A percentile compares a stretch with the other conserved stretches of the same genome.
phyloP scores from a whole-genome alignment of 2,113 vertebrate species.

The Apus apus region DNA sequence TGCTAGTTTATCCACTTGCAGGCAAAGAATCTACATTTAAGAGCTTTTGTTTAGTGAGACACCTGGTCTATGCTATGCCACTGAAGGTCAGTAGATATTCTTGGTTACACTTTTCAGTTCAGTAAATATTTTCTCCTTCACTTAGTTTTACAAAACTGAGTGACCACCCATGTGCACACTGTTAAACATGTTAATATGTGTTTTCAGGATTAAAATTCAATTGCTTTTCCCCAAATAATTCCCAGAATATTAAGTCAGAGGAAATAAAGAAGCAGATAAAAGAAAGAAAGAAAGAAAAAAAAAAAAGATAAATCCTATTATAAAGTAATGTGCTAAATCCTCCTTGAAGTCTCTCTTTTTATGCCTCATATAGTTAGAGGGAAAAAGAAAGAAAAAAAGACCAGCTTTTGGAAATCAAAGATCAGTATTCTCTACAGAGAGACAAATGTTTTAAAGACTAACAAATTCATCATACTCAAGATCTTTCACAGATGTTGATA shows the following conservation, averaged over 20 bases:
- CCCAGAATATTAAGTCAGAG: background rate
- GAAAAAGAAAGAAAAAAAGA: background rate
- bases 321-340: background rate
- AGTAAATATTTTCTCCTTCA: background rate
- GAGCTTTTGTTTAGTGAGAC: background rate
- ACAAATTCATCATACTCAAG: conserved; percentile 29
- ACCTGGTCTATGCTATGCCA: background rate
- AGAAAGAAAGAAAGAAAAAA: background rate
- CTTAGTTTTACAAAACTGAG: background rate
- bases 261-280: background rate
- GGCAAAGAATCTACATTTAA: background rate
- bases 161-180: background rate
- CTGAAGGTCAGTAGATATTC: background rate
- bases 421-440: conserved; percentile 45
- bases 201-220: background rate
- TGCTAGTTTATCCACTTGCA: background rate
- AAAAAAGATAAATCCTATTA: background rate
- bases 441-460: conserved; percentile 48
- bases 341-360: background rate
- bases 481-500: conserved; percentile 69
- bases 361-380: background rate
- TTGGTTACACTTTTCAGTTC: background rate
- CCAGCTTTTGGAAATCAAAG: conserved; percentile 27
- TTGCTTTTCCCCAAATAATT: background rate
- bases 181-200: background rate